Evolutionary conservation across 2,797 vertebrate genomes (phyloP).

Genomic region (Coregonus sp.): DNA sequence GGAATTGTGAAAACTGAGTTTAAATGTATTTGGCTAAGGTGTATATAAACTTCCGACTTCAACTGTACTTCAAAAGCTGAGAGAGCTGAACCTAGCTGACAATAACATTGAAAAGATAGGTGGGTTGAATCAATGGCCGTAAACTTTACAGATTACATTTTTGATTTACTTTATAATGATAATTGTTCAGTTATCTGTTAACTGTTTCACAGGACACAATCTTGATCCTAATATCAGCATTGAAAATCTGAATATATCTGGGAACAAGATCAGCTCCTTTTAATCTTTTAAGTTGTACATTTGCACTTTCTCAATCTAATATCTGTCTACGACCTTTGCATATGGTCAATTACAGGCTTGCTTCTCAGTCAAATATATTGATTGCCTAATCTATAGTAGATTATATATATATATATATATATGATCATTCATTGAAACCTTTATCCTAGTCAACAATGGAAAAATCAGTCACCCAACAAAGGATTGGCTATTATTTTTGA

Average conservation of each 20-base stretch:
- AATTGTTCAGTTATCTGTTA: conserved; percentile 39
- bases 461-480: conserved; percentile 3
- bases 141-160: background rate
- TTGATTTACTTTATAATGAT: conserved; percentile 27
- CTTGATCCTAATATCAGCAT: conserved; percentile 81
- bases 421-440: conserved; percentile 3
- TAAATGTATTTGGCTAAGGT: no score
- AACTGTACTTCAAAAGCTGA: conserved; percentile 73
- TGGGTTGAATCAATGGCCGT: conserved; percentile 57
- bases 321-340: background rate
- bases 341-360: background rate
- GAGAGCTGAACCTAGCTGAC: conserved; percentile 85
- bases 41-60: no score
- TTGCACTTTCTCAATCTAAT: background rate
- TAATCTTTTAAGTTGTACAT: conserved; percentile 75
- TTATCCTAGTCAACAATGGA: background rate
- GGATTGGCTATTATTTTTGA: background rate
- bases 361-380: conserved; percentile 68
- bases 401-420: conserved; percentile 82
- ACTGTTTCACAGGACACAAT: conserved; percentile 33
- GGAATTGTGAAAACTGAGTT: no score
- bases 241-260: conserved; percentile 87
- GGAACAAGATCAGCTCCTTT: conserved; percentile 80
- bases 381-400: conserved; percentile 87
- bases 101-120: conserved; percentile 81